Conservation (phyloP, 2,113 vertebrate species). For the Marmota monax region DNA sequence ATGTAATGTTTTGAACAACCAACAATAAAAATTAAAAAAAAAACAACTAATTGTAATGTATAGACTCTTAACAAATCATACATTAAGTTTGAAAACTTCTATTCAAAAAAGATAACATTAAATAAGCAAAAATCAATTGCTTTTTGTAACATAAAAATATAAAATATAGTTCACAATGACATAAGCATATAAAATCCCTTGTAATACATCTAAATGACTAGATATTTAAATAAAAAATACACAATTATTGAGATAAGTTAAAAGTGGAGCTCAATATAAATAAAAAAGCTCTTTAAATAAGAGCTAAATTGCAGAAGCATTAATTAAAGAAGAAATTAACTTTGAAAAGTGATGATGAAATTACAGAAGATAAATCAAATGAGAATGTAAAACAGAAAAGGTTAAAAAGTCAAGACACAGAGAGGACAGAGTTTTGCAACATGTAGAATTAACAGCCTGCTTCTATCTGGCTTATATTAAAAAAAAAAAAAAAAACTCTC, state of each 20-base stretch:
- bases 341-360: not conserved
- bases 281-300: not conserved
- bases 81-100: not conserved
- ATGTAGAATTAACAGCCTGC: not conserved
- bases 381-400: not conserved
- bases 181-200: not conserved
- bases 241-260: not conserved
- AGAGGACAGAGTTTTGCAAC: no score
- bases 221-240: not conserved
- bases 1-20: no score
- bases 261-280: not conserved
- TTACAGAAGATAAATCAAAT: not conserved
- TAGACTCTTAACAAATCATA: not conserved
- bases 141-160: not conserved
- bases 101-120: not conserved
- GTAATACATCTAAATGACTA: not conserved
- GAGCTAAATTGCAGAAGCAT: not conserved
- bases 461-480: not conserved
- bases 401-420: not conserved
- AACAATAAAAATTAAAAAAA: no score
- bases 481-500: not conserved
- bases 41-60: no score
- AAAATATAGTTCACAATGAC: not conserved
- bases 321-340: not conserved
- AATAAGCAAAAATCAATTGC: not conserved